Evolutionary conservation across 2,888 invertebrate genomes (phyloP).

Genomic region (Mactromeris polynyma): DNA sequence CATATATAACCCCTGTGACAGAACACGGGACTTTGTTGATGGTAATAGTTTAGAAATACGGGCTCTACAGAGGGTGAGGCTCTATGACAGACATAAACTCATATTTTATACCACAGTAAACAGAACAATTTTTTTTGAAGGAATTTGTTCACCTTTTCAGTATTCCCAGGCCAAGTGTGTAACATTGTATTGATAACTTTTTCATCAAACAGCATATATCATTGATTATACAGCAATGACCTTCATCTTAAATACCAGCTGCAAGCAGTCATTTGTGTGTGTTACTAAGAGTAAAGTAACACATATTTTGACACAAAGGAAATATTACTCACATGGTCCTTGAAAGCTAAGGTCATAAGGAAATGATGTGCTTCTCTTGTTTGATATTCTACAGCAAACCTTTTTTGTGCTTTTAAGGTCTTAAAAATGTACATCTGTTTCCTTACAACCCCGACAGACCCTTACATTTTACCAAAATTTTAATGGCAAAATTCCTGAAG

Average conservation of each 20-base stretch:
- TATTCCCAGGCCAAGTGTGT: not conserved
- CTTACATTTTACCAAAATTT: too few species aligned
- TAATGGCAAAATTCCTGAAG: too few species aligned
- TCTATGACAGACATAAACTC: too few species aligned
- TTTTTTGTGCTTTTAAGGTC: too few species aligned
- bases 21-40: not conserved
- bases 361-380: not conserved
- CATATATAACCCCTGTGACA: not conserved
- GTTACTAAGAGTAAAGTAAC: not conserved
- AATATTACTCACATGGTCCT: not conserved
- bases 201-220: not conserved
- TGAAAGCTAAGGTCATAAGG: not conserved
- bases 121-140: too few species aligned
- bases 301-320: not conserved
- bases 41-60: not conserved
- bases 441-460: too few species aligned
- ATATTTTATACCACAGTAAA: too few species aligned
- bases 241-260: slow-evolving; percentile 3
- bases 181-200: not conserved
- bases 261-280: not conserved
- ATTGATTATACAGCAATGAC: slow-evolving; percentile 5
- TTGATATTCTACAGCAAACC: too few species aligned
- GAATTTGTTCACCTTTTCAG: not conserved
- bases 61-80: too few species aligned
- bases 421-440: too few species aligned